Base-by-base conservation (phyloP, 2,888 invertebrate genomes). In the Linyphia triangularis region DNA sequence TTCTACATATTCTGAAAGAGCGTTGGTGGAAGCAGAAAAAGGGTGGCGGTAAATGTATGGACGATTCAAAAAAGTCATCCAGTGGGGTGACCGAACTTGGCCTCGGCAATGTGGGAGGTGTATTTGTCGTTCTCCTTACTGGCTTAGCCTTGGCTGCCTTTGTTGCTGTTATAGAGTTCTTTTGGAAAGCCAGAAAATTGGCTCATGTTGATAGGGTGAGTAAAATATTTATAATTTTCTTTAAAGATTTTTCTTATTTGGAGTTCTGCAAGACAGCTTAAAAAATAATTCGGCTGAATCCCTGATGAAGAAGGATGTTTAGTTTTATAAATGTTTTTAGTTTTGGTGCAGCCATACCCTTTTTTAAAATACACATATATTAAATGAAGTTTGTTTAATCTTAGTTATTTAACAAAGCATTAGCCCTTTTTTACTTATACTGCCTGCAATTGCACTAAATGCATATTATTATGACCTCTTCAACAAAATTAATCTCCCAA, bases 1-100 rank as follows among this genome's bases (percentile, higher is more conserved):
- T 92, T 30, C 92, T 94, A 70, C 93, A 93, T 84, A 92, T 92
- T 90, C 91, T 94, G 83, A 93, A 93, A 91, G 93, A 93, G 89
- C 93, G 93, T 85, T 94, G 94, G 94, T 94, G 94, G 94, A 92
- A 92, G 90, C 91, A 92, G 90, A 91, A 91, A 82, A 85, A 91
- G 67, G 92, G 92, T 73, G 92, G 92, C 69, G 92, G 92, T 26
- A 90, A 90, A 77, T 92, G 92, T 88, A 88, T 85, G 51, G 90
- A 91, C 40, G 91, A 91, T 85, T 82, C 89, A 10, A 91, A 91
- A 79, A 91, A 91, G 79, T 90, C 90, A 59, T 89, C 90, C 16
- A 89, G 89, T 79, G 89, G 90, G 81, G 91, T 90, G 67, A 91
- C 89, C 61, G 91, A 90, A 77, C 89, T 91, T 28, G 91, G 91